phyloP scores from a whole-genome alignment of 1,140 invertebrate species.

The Subanguina moxae region DNA sequence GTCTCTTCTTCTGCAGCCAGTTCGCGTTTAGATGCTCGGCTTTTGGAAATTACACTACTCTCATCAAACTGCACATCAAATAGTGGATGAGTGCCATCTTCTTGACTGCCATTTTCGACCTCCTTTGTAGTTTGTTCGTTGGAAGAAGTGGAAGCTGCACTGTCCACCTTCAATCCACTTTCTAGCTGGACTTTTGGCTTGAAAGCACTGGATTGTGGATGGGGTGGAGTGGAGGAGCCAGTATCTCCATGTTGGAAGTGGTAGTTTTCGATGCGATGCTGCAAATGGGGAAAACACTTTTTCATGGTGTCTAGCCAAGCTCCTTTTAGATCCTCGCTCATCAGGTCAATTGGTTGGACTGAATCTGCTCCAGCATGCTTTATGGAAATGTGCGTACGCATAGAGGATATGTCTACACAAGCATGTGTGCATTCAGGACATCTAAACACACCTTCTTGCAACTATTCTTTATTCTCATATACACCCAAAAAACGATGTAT shows the following conservation, averaged over 20 bases:
- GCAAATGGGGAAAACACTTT: constrained; percentile 2
- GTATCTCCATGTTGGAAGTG: no score
- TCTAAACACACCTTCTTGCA: no score
- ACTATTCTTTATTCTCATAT: no score
- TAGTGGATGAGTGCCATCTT: neutral
- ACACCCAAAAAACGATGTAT: no score
- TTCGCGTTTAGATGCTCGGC: neutral
- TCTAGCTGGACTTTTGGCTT: no score
- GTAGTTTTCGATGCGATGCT: neutral
- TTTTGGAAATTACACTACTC: neutral
- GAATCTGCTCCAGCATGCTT: neutral
- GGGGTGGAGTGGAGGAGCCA: no score
- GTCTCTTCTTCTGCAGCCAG: no score
- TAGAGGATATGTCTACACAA: neutral
- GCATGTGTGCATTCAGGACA: neutral
- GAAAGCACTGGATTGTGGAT: no score
- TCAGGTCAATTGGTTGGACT: neutral
- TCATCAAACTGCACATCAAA: neutral
- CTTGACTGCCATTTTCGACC: no score
- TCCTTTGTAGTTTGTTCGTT: no score
- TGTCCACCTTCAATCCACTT: no score
- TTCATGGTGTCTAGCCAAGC: neutral
- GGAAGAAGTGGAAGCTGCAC: no score
- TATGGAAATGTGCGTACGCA: constrained; percentile 1
- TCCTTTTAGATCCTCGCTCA: neutral